These are phyloP conservation scores for Pseudomyrmex cubaensis DNA, from an alignment of 1,140 invertebrate genomes.

Conservation along the genomic window DNA sequence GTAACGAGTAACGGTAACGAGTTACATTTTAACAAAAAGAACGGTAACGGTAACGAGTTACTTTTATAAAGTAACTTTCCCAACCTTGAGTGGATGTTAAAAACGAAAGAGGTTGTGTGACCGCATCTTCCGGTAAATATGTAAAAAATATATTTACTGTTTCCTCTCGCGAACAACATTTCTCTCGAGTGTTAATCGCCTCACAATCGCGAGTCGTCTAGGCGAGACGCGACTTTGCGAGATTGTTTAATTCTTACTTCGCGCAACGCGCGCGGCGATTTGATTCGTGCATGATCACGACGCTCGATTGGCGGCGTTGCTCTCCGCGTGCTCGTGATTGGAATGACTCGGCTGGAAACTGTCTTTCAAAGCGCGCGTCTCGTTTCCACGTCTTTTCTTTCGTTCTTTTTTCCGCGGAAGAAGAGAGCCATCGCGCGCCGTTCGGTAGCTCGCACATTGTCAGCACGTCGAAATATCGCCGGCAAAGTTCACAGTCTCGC, in stretches of 20 bases:
- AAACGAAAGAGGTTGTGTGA: neutral
- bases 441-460: constrained; percentile 52
- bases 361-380: constrained; percentile 49
- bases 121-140: neutral
- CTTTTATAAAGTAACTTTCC: too few relatives aligned
- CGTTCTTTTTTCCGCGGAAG: constrained; percentile 56
- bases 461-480: constrained; percentile 52
- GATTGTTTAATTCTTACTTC: constrained; percentile 54
- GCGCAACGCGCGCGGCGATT: constrained; percentile 10
- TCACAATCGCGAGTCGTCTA: neutral
- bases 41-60: too few relatives aligned
- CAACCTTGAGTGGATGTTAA: neutral
- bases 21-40: too few relatives aligned
- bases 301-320: constrained; percentile 62
- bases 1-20: too few relatives aligned
- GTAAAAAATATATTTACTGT: neutral
- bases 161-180: neutral
- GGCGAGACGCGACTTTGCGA: constrained; percentile 17
- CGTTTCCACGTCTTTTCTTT: constrained; percentile 57
- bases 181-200: constrained; percentile 37
- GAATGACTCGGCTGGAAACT: constrained; percentile 64
- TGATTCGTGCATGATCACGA: constrained; percentile 63
- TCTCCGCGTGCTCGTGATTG: constrained; percentile 58
- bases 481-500: constrained; percentile 29
- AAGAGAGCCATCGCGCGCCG: constrained; percentile 56